Evolutionary conservation across 1,140 invertebrate species (phyloP).

Genomic region (Andricus grossulariae): DNA sequence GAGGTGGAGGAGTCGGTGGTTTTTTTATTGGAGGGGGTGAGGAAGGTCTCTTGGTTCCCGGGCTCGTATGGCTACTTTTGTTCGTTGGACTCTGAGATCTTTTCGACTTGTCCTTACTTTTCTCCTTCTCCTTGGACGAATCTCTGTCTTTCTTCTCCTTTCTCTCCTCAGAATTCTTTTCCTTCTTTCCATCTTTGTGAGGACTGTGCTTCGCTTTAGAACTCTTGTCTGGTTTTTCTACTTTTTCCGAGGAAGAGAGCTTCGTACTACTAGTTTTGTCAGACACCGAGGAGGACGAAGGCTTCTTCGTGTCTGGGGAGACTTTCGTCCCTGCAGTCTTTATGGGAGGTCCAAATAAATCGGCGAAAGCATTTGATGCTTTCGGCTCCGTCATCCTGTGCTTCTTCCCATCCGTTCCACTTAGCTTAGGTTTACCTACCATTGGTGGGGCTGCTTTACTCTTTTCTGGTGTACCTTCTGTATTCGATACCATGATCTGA

Average conservation of each 20-base stretch:
- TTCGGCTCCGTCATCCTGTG: conserved; percentile 79
- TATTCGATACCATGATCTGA: conserved; percentile 58
- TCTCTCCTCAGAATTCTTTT: conserved; percentile 78
- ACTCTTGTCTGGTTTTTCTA: conserved; percentile 81
- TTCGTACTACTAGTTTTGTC: conserved; percentile 72
- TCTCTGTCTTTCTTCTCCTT: conserved; percentile 80
- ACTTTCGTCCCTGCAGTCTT: conserved; percentile 78
- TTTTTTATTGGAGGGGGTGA: conserved; percentile 63
- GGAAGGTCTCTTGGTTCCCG: conserved; percentile 58
- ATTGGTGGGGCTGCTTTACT: conserved; percentile 69
- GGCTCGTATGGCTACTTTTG: conserved; percentile 64
- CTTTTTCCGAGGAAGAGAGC: conserved; percentile 65
- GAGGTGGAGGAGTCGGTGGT: conserved; percentile 68
- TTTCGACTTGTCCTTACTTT: conserved; percentile 81
- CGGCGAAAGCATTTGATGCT: conserved; percentile 82
- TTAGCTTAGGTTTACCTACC: conserved; percentile 83
- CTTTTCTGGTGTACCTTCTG: conserved; percentile 66
- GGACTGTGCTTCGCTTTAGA: conserved; percentile 78
- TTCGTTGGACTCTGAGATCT: conserved; percentile 76
- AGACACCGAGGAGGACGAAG: conserved; percentile 40
- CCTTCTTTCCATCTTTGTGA: conserved; percentile 77
- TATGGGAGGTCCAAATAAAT: conserved; percentile 88
- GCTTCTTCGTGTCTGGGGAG: conserved; percentile 79
- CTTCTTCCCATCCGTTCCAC: conserved; percentile 78
- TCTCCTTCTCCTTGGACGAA: conserved; percentile 79